Evolutionary conservation across 2,797 vertebrate genomes (phyloP).

Genomic region (Lerista edwardsae): DNA sequence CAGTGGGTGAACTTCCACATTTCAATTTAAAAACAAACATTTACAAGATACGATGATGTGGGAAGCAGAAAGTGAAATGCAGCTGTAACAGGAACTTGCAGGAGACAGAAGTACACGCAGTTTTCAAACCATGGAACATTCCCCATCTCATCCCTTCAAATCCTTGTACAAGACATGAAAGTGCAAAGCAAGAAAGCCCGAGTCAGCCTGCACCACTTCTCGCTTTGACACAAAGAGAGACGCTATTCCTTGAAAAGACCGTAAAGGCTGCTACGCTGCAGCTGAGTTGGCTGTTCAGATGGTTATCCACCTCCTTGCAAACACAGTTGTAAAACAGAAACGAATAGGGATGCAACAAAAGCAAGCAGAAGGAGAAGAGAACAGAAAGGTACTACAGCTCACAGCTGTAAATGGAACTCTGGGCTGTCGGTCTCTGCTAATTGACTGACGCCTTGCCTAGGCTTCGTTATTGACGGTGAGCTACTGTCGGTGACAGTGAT

Average conservation of each 20-base stretch:
- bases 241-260: neutral
- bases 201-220: neutral
- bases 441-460: constrained; percentile 1
- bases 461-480: neutral
- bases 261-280: neutral
- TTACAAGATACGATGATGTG: too few species aligned
- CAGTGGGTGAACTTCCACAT: neutral
- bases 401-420: neutral
- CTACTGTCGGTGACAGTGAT: neutral
- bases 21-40: neutral
- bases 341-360: neutral
- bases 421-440: neutral
- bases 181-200: neutral
- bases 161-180: neutral
- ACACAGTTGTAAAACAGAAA: neutral
- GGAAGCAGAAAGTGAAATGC: too few species aligned
- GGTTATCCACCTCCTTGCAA: neutral
- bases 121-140: neutral
- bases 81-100: too few species aligned
- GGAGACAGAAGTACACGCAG: neutral
- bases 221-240: neutral
- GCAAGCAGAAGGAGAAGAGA: neutral
- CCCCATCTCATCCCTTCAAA: neutral
- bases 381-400: neutral
- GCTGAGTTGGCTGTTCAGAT: neutral